Evolutionary conservation across 1,140 invertebrate genomes (phyloP), one percentile per base, ranked within the genome.

Genomic region (Drosophila auraria): DNA sequence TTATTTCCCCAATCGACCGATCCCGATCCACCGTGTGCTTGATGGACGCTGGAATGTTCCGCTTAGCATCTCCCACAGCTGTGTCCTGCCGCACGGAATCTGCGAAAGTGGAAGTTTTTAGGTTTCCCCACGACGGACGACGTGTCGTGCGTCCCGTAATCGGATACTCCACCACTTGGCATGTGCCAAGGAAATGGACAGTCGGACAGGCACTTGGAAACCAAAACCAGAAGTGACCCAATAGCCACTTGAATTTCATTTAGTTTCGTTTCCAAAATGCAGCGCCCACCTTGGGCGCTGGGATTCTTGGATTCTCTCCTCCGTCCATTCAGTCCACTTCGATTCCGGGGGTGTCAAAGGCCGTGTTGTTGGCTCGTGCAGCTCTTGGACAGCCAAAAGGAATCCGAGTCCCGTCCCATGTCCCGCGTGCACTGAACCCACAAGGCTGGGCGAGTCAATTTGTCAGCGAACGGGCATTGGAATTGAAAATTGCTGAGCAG

Each of bases 121-220:
- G 71, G 71, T 38, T 74, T 74, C 56, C 9, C 40, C 6, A 23
- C 25, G n/a, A 20, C n/a, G 42, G 20, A 20, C 20, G 20, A 42
- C 36, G 36, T 38, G 36, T 38, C 36, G 36, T 25, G 6, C 25
- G 17, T 27, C 42, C 25, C 64, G 86, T 58, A 90, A 89, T 79
- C 30, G 57, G 79, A 90, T 74, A 86, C 62, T 50, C 42, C 58
- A 54, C 60, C 66, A 80, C 72, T 90, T 90, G 87, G 86, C 86
- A 80, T 89, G 86, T 91, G 86, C 86, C 86, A 90, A 69, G 86
- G 82, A 91, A 89, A 90, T 90, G 84, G 77, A 87, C 81, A 78
- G 50, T 44, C 54, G 30, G 44, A 57, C 47, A 40, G 11, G 38
- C 71, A 74, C 71, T 75, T 70, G 57, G 76, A 90, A 87, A 83